Conservation (phyloP, 2,888 invertebrate species). For the Eupithecia insigniata region DNA sequence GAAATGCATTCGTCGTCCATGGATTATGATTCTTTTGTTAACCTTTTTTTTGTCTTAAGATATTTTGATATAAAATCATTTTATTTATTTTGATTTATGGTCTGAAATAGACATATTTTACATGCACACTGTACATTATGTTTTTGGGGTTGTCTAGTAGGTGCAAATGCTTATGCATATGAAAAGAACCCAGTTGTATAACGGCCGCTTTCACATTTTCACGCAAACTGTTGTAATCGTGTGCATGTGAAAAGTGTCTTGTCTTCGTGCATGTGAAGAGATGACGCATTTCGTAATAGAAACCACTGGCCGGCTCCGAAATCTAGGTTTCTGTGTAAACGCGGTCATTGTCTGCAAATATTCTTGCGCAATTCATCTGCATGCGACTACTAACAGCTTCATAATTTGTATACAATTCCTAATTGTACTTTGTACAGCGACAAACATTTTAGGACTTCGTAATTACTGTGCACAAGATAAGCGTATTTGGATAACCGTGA, state of each 20-base stretch:
- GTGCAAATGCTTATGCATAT: too few relatives aligned
- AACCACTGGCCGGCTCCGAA: neutral
- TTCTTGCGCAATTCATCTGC: slow-evolving; percentile 42
- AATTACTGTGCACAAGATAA: slow-evolving; percentile 36
- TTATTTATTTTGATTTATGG: too few relatives aligned
- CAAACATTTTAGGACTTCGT: slow-evolving; percentile 23
- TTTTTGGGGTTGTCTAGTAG: too few relatives aligned
- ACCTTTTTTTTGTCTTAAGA: too few relatives aligned
- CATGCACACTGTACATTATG: too few relatives aligned
- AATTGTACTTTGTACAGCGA: slow-evolving; percentile 42
- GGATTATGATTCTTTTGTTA: too few relatives aligned
- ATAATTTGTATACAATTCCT: slow-evolving; percentile 50
- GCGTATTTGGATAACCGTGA: slow-evolving; percentile 3
- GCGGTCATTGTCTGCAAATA: slow-evolving; percentile 29
- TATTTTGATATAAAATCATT: too few relatives aligned
- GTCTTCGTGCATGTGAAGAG: neutral
- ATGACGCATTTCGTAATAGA: neutral
- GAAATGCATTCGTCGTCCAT: too few relatives aligned
- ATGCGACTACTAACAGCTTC: slow-evolving; percentile 35
- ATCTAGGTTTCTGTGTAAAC: slow-evolving; percentile 16
- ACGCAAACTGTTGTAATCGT: too few relatives aligned
- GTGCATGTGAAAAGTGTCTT: neutral
- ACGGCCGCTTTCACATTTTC: too few relatives aligned
- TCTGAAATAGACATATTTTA: too few relatives aligned
- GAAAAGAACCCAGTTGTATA: too few relatives aligned